Percentiles rank a stretch among this genome's conserved stretches.
phyloP scores from a whole-genome alignment of 2,797 vertebrate genomes.

The Sebastes trivittatus region DNA sequence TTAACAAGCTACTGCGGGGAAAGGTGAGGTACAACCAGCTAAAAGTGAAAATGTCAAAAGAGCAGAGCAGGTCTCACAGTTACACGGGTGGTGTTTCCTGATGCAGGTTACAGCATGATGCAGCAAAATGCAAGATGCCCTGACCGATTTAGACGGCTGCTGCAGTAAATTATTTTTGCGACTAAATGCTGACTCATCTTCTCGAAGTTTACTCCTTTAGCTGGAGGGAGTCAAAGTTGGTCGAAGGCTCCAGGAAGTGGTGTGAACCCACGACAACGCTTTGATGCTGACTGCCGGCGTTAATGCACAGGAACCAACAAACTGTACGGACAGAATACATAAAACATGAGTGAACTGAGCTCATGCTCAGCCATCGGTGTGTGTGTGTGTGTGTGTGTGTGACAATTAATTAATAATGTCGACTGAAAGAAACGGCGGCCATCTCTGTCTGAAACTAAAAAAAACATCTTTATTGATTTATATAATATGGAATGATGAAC shows the following conservation, averaged over 20 bases:
- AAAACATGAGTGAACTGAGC: not conserved
- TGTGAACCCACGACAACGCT: not conserved
- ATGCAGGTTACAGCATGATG: not conserved
- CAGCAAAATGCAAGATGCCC: not conserved
- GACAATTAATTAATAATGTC: too few species aligned
- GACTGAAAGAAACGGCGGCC: too few species aligned
- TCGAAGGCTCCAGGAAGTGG: not conserved
- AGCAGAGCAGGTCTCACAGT: not conserved
- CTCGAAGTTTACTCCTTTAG: not conserved
- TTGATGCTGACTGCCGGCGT: not conserved
- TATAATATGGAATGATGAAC: too few species aligned
- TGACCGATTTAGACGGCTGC: not conserved
- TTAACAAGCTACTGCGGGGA: not conserved
- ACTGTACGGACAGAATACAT: not conserved
- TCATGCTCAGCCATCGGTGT: not conserved
- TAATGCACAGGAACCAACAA: not conserved
- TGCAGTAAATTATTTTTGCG: not conserved
- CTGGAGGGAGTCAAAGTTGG: not conserved
- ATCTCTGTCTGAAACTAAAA: too few species aligned
- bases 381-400: too few species aligned
- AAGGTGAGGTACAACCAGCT: not conserved
- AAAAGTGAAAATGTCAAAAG: not conserved
- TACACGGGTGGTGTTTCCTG: not conserved
- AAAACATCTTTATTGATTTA: too few species aligned
- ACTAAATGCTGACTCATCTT: not conserved